A percentile compares a stretch with the other conserved stretches of the same genome.
These are phyloP conservation scores for Drosophila parabipectinata DNA, from an alignment of 1,140 invertebrate genomes.

Conservation along the genomic window DNA sequence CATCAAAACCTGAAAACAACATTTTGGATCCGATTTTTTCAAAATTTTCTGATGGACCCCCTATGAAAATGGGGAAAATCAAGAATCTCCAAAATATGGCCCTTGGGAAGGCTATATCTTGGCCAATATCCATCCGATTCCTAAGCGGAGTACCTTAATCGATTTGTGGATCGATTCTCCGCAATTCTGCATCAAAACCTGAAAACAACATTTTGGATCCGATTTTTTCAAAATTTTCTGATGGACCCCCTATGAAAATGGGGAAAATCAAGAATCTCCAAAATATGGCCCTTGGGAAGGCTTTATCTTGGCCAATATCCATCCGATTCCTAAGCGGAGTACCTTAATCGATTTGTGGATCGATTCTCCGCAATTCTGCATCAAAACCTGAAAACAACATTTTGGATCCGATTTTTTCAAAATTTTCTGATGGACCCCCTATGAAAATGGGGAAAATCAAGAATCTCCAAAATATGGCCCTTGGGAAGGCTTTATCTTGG, in stretches of 20 bases:
- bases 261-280: background rate
- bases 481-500: too few species aligned
- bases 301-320: background rate
- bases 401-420: too few species aligned
- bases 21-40: too few species aligned
- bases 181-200: background rate
- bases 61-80: too few species aligned
- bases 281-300: background rate
- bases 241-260: background rate
- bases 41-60: too few species aligned
- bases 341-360: background rate
- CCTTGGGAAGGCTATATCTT: background rate
- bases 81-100: too few species aligned
- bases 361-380: too few species aligned
- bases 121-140: background rate
- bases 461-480: too few species aligned
- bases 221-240: background rate
- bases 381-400: too few species aligned
- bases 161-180: background rate
- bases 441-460: too few species aligned
- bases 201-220: background rate
- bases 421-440: too few species aligned
- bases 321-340: background rate
- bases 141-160: background rate
- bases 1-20: too few species aligned